A percentile compares a stretch with the other conserved stretches of the same genome.
Evolutionary conservation across 2,888 invertebrate species (phyloP).

Genomic region (Mimachlamys varia): DNA sequence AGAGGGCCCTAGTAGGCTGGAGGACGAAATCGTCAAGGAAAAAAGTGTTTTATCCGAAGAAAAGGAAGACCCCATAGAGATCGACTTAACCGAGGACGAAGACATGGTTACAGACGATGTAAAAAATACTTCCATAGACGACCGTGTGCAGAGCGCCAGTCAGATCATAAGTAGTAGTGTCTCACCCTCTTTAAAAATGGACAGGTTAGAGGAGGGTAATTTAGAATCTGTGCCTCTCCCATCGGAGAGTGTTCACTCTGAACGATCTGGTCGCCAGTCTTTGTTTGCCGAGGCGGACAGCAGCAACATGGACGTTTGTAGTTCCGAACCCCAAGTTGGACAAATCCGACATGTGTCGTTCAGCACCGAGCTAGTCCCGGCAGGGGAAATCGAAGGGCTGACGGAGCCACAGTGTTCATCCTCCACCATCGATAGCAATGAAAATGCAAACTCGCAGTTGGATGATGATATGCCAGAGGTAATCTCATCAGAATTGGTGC

Average conservation of each 20-base stretch:
- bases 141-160: neutral
- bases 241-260: neutral
- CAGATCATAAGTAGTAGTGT: neutral
- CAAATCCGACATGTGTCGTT: neutral
- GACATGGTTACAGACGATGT: conserved; percentile 37
- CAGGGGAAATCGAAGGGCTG: neutral
- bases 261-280: neutral
- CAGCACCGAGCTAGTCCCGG: neutral
- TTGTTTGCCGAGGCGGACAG: neutral
- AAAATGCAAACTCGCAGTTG: neutral
- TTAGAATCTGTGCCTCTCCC: neutral
- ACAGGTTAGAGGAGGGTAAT: neutral
- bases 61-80: conserved; percentile 45
- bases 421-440: neutral
- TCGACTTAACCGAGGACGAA: conserved; percentile 51
- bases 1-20: neutral
- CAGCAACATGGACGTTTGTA: neutral
- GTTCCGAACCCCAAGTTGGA: neutral
- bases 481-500: neutral
- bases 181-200: neutral
- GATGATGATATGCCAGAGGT: neutral
- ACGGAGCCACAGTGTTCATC: neutral
- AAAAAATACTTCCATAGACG: neutral
- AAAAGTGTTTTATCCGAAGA: neutral
- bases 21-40: neutral